Percentiles rank a stretch among this genome's conserved stretches.
These are phyloP conservation scores for Pollenia griseotomentosa DNA, from an alignment of 2,888 invertebrate species.

Conservation along the genomic window DNA sequence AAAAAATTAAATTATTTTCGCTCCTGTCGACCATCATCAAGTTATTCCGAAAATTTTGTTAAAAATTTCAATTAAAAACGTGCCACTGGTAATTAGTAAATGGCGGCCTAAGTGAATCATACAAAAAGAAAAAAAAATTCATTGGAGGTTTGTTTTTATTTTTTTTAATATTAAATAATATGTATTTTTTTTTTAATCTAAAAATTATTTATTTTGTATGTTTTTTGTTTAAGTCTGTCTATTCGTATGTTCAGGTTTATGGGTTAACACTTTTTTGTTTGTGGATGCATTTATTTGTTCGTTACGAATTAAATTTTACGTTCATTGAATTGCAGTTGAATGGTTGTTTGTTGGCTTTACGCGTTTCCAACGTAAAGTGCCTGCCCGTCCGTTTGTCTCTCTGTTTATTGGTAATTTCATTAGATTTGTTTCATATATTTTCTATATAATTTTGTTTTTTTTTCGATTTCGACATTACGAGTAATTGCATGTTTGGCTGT, in stretches of 20 bases:
- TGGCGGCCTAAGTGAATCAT: conserved; percentile 44
- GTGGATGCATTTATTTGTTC: conserved; percentile 22
- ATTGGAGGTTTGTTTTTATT: neutral
- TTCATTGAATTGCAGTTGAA: conserved; percentile 54
- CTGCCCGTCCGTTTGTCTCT: neutral
- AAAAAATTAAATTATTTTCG: conserved; percentile 8
- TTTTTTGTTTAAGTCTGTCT: conserved; percentile 3
- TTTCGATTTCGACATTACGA: conserved; percentile 49
- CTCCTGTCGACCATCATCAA: conserved; percentile 35
- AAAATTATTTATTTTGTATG: conserved; percentile 14
- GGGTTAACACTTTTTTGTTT: conserved; percentile 53
- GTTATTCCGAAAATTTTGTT: conserved; percentile 22
- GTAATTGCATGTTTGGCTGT: conserved; percentile 56
- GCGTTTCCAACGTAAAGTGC: conserved; percentile 49
- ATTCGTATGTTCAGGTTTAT: conserved; percentile 32
- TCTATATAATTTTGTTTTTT: conserved; percentile 9
- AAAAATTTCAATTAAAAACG: conserved; percentile 61
- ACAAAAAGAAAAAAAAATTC: conserved; percentile 36
- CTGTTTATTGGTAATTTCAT: conserved; percentile 48
- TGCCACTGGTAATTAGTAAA: conserved; percentile 46
- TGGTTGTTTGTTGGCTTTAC: conserved; percentile 48
- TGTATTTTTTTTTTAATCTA: conserved; percentile 19
- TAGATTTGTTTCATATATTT: conserved; percentile 39
- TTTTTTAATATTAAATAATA: conserved; percentile 38
- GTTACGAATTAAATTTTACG: conserved; percentile 49